Base-by-base conservation (phyloP, 2,888 invertebrate species). In the Pheosia tremula region DNA sequence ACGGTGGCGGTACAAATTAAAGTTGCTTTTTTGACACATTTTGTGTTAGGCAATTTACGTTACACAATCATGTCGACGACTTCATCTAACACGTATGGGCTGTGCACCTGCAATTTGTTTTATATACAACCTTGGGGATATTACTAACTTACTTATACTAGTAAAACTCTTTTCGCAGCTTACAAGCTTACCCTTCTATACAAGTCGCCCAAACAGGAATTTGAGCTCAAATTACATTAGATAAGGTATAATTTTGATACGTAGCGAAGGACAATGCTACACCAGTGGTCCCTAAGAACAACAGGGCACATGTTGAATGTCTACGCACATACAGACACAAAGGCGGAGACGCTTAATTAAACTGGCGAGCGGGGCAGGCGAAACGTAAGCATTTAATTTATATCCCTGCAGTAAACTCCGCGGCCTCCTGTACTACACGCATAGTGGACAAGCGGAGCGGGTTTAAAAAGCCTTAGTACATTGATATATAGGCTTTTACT, bases 361-460 rank as follows among this genome's bases (percentile, higher is more conserved):
- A 92, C 91, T 90, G 90, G 91, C 88, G 83, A 90, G 89, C 90
- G 86, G 86, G 86, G 89, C 88, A 82, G 83, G 89, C 90, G 88
- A 92, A 92, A 92, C 90, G 93, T 91, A 93, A 92, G 93, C 93
- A 91, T 91, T 92, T 90, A 93, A 92, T 93, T 92, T 93, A 93
- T 92, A 91, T 89, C 88, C 89, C 91, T 91, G 93, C 93, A 92
- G 91, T 92, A 91, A 88, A 91, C 87, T 91, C 88, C 89, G 89
- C 92, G 90, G 84, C 87, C 83, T 87, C 85, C 86, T 85, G 81
- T 79, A 78, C 77, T 67, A 72, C 77, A 83, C 80, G 68, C 56
- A 75, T 79, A 86, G 75, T 68, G 67, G 66, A 82, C 71, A 74
- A 80, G 86, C 77, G 78, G 58, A 81, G 83, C 86, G 86, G 61